A percentile compares a stretch with the other conserved stretches of the same genome.
phyloP scores from a whole-genome alignment of 2,113 vertebrate species.

The Myxocyprinus asiaticus region DNA sequence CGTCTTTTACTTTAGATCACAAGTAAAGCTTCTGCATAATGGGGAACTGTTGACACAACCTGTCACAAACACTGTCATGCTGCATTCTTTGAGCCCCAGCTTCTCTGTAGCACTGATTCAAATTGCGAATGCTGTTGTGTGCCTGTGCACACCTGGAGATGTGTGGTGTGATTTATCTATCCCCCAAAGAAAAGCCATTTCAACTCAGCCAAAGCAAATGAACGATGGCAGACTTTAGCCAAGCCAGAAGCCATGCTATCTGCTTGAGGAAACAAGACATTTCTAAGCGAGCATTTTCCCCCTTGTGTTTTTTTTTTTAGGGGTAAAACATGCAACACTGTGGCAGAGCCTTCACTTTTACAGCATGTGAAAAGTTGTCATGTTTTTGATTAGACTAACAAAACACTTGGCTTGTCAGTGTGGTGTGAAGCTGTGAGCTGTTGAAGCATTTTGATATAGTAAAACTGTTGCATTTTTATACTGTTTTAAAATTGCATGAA shows the following conservation, averaged over 20 bases:
- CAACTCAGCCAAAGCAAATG: conserved; percentile 59
- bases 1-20: not conserved
- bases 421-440: conserved; percentile 18
- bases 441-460: too few relatives aligned
- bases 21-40: not conserved
- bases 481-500: conserved; percentile 12
- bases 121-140: conserved; percentile 36
- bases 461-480: not conserved
- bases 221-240: conserved; percentile 57
- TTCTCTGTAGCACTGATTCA: conserved; percentile 11
- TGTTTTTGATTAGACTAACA: conserved; percentile 37
- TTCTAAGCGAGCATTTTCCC: conserved; percentile 33
- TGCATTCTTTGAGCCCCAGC: not conserved
- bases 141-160: conserved; percentile 50
- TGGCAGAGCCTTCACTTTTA: conserved; percentile 36
- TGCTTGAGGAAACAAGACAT: conserved; percentile 52
- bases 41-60: conserved; percentile 3
- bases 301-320: conserved; percentile 23
- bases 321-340: conserved; percentile 38
- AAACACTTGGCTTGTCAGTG: conserved; percentile 17
- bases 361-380: conserved; percentile 35
- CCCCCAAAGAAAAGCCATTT: conserved; percentile 59
- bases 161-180: conserved; percentile 56
- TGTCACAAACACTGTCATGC: conserved; percentile 16
- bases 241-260: conserved; percentile 59